Evolutionary conservation across 2,113 vertebrate species (phyloP).

Genomic region (Boleophthalmus pectinirostris): DNA sequence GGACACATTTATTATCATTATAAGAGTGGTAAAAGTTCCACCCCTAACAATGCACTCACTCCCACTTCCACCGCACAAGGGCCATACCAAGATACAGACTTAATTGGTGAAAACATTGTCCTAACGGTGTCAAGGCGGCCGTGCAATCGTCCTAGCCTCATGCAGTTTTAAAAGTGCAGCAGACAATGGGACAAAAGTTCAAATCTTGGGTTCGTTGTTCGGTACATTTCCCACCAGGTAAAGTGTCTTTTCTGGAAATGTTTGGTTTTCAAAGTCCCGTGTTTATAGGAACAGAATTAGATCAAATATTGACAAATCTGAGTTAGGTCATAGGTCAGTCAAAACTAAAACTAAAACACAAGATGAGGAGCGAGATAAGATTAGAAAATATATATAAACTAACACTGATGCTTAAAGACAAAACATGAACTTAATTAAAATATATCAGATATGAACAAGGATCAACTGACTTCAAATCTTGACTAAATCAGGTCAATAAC

Average conservation of each 20-base stretch:
- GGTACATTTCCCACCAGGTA: background rate
- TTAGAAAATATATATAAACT: background rate
- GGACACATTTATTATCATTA: constrained; percentile 65
- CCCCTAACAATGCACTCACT: constrained; percentile 45
- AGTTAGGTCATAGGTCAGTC: background rate
- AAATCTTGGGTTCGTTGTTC: constrained; percentile 10
- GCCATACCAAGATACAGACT: constrained; percentile 6
- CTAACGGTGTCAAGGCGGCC: constrained; percentile 58
- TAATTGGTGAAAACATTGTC: constrained; percentile 45
- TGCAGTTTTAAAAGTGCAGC: constrained; percentile 35
- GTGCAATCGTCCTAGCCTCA: constrained; percentile 27
- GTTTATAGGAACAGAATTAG: background rate
- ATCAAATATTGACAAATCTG: constrained; percentile 4
- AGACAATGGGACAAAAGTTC: constrained; percentile 6
- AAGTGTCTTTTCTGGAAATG: background rate
- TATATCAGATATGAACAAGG: background rate
- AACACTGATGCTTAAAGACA: background rate
- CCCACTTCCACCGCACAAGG: constrained; percentile 32
- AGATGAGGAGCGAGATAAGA: background rate
- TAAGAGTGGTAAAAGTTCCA: constrained; percentile 59
- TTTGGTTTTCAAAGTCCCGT: background rate
- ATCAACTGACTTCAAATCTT: too few relatives aligned
- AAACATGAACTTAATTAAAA: background rate
- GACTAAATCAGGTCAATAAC: background rate
- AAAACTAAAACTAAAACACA: background rate